Evolutionary conservation across 1,140 invertebrate species (phyloP), one percentile per base, ranked within the genome.

Genomic region (Conus ventricosus): DNA sequence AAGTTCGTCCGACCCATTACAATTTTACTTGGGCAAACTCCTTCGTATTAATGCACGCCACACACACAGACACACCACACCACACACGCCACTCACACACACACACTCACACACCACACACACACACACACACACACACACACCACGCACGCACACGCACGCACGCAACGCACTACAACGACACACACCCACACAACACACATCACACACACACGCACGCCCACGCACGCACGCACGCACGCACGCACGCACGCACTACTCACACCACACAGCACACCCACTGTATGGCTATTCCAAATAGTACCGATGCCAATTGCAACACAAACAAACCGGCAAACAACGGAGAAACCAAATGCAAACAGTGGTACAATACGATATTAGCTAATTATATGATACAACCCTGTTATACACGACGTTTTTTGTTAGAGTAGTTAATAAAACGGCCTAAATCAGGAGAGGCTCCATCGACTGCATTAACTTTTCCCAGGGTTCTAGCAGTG

Each of bases 151-250:
- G 53, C 78, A 81, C 39, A 81, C 27, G 17, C 78, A 81, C 78
- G 53, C 78, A 81, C 78, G 53, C 78, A 81, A 81, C 78, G 23
- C 27, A 81, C 39, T n/a, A n/a, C n/a, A n/a, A n/a, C n/a, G n/a
- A 23, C 78, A 53, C 39, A 81, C 78, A 53, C 75, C 1, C 75
- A 78, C 75, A 78, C 75, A 78, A 78, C 75, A 25, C 27, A 27
- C 23, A 25, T n/a, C 23, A 25, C 39, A 78, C 27, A 78, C 27
- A 27, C 27, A 25, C 20, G 5, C 27, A 25, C 27, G 2, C 27
- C 0, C 23, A 25, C 27, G 2, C 75, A 78, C 27, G 4, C 27
- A 78, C 75, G 3, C 39, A 39, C 39, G 3, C 39, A 39, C 39
- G 3, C 39, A 39, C 39, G 3, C 39, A 39, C 39, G 3, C 39